Percentiles rank a stretch among this genome's conserved stretches.
These are phyloP conservation scores for Alethe castanea DNA, from an alignment of 2,113 vertebrate species.

Conservation along the genomic window DNA sequence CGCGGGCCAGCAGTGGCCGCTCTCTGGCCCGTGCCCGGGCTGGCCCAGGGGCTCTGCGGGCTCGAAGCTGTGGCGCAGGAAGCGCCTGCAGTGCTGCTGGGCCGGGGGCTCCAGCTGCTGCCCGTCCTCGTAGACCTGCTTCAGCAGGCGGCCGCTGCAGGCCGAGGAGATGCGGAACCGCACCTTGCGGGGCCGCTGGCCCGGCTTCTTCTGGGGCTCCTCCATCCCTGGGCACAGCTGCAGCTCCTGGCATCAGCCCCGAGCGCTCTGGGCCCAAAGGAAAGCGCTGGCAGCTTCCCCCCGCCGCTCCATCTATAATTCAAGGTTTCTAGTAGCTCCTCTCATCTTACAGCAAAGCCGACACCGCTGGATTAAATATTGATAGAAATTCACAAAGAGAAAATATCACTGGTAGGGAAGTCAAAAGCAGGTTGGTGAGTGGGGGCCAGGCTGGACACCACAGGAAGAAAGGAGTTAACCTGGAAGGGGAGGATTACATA, in stretches of 20 bases:
- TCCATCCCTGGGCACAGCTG: conserved; percentile 74
- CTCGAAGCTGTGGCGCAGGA: conserved; percentile 82
- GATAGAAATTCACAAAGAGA: conserved; percentile 60
- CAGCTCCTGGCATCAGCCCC: background rate
- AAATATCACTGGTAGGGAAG: background rate
- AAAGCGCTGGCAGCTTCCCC: conserved; percentile 35
- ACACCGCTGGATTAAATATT: conserved; percentile 77
- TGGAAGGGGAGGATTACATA: background rate
- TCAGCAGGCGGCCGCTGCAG: conserved; percentile 91
- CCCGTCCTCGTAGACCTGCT: conserved; percentile 94
- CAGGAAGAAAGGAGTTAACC: background rate
- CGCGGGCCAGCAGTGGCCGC: conserved; percentile 66
- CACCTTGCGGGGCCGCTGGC: conserved; percentile 83
- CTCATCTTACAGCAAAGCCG: conserved; percentile 75
- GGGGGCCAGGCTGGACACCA: background rate
- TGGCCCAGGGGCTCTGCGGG: conserved; percentile 74
- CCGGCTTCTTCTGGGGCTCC: conserved; percentile 76
- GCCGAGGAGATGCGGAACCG: conserved; percentile 93
- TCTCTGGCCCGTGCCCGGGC: conserved; percentile 59
- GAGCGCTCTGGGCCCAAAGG: background rate
- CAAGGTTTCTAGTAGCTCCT: conserved; percentile 35
- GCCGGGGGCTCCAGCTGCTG: conserved; percentile 90
- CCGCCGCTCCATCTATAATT: conserved; percentile 67
- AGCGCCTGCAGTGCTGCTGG: conserved; percentile 86
- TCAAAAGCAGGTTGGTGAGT: background rate